A percentile compares a stretch with the other conserved stretches of the same genome.
Evolutionary conservation across 2,797 vertebrate species (phyloP).

Genomic region (Coccyzus lansbergi): DNA sequence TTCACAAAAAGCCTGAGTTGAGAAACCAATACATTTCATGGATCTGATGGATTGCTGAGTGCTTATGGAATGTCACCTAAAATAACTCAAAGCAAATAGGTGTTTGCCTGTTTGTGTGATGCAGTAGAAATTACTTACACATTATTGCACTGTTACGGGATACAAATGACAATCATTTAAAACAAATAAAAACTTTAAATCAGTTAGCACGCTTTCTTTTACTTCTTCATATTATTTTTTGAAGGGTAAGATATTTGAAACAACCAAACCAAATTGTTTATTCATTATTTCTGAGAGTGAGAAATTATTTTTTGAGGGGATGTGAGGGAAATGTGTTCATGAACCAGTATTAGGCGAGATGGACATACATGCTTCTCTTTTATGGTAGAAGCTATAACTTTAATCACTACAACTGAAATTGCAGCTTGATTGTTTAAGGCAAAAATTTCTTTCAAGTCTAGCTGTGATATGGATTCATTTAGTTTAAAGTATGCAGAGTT

Average conservation of each 20-base stretch:
- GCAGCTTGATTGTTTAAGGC: background rate
- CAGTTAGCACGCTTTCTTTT: background rate
- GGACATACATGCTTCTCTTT: background rate
- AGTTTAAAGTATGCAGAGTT: background rate
- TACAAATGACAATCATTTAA: constrained; percentile 42
- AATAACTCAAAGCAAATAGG: constrained; percentile 60
- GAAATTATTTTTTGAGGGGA: background rate
- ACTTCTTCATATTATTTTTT: background rate
- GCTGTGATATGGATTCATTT: background rate
- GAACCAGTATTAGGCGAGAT: background rate
- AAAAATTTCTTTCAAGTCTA: background rate
- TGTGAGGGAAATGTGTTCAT: background rate
- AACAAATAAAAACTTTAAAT: constrained; percentile 32
- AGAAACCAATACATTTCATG: background rate
- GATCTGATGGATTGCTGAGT: constrained; percentile 38
- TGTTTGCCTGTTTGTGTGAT: background rate
- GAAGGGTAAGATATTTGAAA: background rate
- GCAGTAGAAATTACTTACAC: constrained; percentile 11
- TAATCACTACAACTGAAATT: background rate
- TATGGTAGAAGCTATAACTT: background rate
- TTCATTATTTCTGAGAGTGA: background rate
- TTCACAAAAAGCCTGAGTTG: background rate
- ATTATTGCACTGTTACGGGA: background rate
- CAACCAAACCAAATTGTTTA: background rate
- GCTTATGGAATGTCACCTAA: constrained; percentile 47